Evolutionary conservation across 2,113 vertebrate species (phyloP).

Genomic region (Callochromis pleurospilus): DNA sequence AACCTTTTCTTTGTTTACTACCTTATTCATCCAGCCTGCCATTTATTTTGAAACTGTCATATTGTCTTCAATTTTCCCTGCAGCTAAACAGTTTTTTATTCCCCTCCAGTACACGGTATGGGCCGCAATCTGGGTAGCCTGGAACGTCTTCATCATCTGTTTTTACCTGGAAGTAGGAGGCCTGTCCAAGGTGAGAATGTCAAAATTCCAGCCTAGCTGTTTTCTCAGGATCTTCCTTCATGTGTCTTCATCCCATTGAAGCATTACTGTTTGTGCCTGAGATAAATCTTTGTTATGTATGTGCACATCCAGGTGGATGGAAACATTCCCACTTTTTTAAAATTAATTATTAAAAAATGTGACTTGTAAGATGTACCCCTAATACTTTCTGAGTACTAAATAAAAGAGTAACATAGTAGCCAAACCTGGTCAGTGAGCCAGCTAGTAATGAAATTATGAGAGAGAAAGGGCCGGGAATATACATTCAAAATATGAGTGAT

Average conservation of each 20-base stretch:
- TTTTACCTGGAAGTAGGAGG: slow-evolving; percentile 91
- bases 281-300: not conserved
- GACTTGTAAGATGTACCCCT: not conserved
- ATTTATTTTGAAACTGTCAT: not conserved
- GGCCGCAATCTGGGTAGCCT: slow-evolving; percentile 87
- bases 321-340: not conserved
- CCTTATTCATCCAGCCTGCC: not conserved
- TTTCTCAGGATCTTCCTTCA: not conserved
- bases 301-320: not conserved
- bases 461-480: not conserved
- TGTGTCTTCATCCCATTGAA: not conserved
- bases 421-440: not conserved
- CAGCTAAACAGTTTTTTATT: slow-evolving; percentile 16
- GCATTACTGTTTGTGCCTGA: not conserved
- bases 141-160: slow-evolving; percentile 92
- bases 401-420: not conserved
- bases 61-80: not conserved
- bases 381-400: not conserved
- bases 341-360: not conserved
- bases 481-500: not conserved
- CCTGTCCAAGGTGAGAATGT: slow-evolving; percentile 81
- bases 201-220: not conserved
- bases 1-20: not conserved
- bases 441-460: not conserved
- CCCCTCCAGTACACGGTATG: slow-evolving; percentile 81